Conservation (phyloP, 2,113 vertebrate genomes). For the Papio anubis region DNA sequence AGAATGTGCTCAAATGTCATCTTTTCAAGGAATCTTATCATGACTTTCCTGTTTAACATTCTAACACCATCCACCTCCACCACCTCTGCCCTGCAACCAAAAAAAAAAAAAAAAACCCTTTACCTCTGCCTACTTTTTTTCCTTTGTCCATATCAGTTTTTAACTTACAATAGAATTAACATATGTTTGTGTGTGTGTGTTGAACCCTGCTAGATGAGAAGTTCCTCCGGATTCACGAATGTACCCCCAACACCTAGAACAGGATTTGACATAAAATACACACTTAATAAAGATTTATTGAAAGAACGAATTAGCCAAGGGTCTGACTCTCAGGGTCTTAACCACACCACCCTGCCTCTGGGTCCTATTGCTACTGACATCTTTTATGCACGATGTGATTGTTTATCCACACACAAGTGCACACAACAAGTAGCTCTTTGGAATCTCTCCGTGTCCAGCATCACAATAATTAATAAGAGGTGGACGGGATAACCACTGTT, state of each 20-base stretch:
- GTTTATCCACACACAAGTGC: not conserved
- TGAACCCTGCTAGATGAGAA: not conserved
- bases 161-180: not conserved
- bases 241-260: not conserved
- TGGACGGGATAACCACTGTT: fast-evolving
- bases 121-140: not conserved
- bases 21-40: not conserved
- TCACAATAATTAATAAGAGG: not conserved
- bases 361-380: not conserved
- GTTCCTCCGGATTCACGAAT: not conserved
- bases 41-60: not conserved
- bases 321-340: not conserved
- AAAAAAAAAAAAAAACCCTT: not conserved
- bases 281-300: not conserved
- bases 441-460: no score
- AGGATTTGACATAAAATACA: no score
- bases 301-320: not conserved
- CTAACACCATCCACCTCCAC: not conserved
- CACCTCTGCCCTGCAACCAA: not conserved
- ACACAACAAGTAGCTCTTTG: not conserved
- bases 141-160: not conserved
- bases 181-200: not conserved
- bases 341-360: no score
- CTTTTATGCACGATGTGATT: no score
- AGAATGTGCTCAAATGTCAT: not conserved